These are phyloP conservation scores for Hyperoodon ampullatus DNA, from an alignment of 2,113 vertebrate genomes.

Conservation along the genomic window DNA sequence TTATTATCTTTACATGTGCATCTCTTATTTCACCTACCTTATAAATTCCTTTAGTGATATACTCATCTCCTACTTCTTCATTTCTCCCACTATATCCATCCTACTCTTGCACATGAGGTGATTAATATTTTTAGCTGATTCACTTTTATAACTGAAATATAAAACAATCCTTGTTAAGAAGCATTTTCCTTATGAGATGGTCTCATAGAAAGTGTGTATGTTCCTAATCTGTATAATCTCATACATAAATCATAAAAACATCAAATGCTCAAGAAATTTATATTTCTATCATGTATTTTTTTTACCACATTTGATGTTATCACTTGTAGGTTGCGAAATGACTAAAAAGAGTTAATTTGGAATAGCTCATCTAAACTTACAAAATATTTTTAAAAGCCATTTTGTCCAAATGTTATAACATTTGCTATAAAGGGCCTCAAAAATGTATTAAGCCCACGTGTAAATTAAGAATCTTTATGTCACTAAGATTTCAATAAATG, in stretches of 20 bases:
- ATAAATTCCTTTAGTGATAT: background rate
- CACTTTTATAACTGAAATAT: constrained; percentile 46
- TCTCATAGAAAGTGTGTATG: background rate
- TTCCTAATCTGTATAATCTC: background rate
- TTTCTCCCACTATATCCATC: background rate
- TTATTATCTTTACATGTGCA: background rate
- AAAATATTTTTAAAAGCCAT: constrained; percentile 32
- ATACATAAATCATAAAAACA: constrained; percentile 38
- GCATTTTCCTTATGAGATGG: background rate
- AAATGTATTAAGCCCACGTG: background rate
- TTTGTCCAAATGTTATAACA: background rate
- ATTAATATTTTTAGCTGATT: constrained; percentile 27
- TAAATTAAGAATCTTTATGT: constrained; percentile 48
- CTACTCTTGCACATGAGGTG: background rate
- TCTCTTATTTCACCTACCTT: background rate
- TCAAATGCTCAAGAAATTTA: background rate
- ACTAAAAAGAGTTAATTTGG: background rate
- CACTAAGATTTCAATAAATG: constrained; percentile 26
- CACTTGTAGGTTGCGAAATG: background rate
- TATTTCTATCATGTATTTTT: background rate
- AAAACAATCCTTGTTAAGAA: constrained; percentile 20
- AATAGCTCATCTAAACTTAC: constrained; percentile 30
- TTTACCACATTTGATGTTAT: background rate
- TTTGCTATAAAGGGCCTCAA: background rate
- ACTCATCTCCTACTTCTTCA: background rate